Evolutionary conservation across 2,888 invertebrate species (phyloP).

Genomic region (Gymnoscelis rufifasciata): DNA sequence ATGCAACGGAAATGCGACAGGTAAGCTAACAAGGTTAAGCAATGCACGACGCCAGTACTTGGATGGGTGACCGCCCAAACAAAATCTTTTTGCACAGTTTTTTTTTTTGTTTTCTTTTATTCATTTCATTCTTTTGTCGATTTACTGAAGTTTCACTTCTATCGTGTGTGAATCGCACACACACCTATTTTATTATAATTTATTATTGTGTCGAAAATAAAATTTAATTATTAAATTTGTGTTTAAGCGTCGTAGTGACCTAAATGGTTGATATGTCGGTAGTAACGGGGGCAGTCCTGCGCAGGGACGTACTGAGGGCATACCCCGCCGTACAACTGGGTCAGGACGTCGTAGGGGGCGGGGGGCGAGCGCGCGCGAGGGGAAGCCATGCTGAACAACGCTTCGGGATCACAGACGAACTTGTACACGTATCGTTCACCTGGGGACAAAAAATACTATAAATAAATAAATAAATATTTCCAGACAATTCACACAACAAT

Average conservation of each 20-base stretch:
- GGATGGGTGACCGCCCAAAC: too few relatives aligned
- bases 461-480: not conserved
- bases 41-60: too few relatives aligned
- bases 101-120: too few relatives aligned
- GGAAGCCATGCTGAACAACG: constrained; percentile 90
- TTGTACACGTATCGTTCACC: constrained; percentile 98
- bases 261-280: constrained; percentile 35
- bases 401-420: constrained; percentile 97
- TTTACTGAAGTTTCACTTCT: too few relatives aligned
- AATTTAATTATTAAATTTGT: too few relatives aligned
- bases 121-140: too few relatives aligned
- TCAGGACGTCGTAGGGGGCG: constrained; percentile 51
- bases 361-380: constrained; percentile 34
- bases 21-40: too few relatives aligned
- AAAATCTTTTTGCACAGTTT: too few relatives aligned
- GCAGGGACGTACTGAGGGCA: constrained; percentile 48
- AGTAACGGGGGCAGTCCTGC: constrained; percentile 43
- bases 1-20: too few relatives aligned
- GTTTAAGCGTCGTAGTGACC: constrained; percentile 47
- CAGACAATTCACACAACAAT: not conserved
- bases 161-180: too few relatives aligned
- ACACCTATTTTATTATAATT: too few relatives aligned
- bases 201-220: too few relatives aligned
- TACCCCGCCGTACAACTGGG: constrained; percentile 47
- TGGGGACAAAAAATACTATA: constrained; percentile 36